Evolutionary conservation across 37 sponge, comb jelly and placozoan species (phyloP).

Genomic region (Eunapius fragilis): DNA sequence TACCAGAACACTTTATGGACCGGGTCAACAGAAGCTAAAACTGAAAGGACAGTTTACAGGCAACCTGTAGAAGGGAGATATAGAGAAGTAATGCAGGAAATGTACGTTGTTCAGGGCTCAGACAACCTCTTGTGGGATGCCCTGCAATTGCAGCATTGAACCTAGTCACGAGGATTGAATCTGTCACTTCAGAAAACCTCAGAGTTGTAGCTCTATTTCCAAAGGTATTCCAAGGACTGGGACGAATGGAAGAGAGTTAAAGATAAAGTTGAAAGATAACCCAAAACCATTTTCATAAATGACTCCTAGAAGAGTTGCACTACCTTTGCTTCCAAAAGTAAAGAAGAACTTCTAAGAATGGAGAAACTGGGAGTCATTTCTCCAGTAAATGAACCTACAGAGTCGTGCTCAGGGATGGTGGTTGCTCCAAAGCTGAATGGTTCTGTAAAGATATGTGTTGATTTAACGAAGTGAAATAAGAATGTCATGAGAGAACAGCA

Average conservation of each 20-base stretch:
- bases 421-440: constrained; percentile 20
- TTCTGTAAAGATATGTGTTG: constrained; percentile 8
- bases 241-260: constrained; percentile 37
- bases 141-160: constrained; percentile 41
- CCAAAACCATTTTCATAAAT: constrained; percentile 14
- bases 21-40: not conserved
- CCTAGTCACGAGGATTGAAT: not conserved
- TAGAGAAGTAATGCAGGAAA: not conserved
- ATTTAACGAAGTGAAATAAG: constrained; percentile 13
- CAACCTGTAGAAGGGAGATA: not conserved
- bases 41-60: constrained; percentile 7
- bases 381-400: constrained; percentile 16
- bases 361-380: constrained; percentile 32
- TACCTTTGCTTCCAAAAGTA: constrained; percentile 43
- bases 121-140: constrained; percentile 11
- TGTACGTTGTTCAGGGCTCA: constrained; percentile 6
- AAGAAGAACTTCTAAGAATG: constrained; percentile 25
- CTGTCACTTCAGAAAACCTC: not conserved
- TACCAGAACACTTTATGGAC: not conserved
- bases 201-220: constrained; percentile 5
- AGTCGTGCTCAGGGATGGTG: constrained; percentile 29
- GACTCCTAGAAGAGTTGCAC: constrained; percentile 44
- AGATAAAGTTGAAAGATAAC: not conserved
- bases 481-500: constrained; percentile 23
- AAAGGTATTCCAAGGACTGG: constrained; percentile 23